phyloP scores from a whole-genome alignment of 1,140 invertebrate genomes.

The Hypothenemus hampei region DNA sequence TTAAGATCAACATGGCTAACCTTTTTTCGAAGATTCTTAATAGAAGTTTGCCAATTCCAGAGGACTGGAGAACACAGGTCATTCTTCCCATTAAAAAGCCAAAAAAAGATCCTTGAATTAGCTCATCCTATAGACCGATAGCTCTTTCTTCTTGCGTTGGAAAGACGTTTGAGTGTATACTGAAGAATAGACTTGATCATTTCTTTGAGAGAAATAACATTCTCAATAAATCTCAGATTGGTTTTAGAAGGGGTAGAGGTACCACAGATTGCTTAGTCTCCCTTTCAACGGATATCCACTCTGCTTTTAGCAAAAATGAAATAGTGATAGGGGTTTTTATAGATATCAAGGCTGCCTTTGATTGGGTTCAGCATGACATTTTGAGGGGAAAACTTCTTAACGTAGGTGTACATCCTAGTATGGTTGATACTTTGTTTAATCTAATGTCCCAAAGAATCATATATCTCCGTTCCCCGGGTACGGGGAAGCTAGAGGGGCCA shows the following conservation, averaged over 20 bases:
- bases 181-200: slow-evolving; percentile 8
- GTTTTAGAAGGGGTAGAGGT: slow-evolving; percentile 1
- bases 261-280: not conserved
- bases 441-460: not conserved
- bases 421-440: too few relatives aligned
- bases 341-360: slow-evolving; percentile 1
- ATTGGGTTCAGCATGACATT: not conserved
- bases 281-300: not conserved
- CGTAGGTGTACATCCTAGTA: not conserved
- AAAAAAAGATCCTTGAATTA: not conserved
- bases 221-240: not conserved
- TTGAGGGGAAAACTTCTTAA: too few relatives aligned
- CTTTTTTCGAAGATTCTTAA: slow-evolving; percentile 1
- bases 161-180: not conserved
- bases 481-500: not conserved
- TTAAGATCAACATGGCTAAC: not conserved
- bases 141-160: not conserved
- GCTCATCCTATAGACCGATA: not conserved
- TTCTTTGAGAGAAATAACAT: not conserved
- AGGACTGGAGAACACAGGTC: slow-evolving; percentile 2
- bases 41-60: slow-evolving; percentile 2
- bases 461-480: not conserved
- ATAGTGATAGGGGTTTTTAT: not conserved
- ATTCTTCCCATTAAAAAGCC: slow-evolving; percentile 5
- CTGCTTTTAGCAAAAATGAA: not conserved